Evolutionary conservation across 2,888 invertebrate species (phyloP), one percentile per base, ranked within the genome.

Genomic region (Sepioteuthis lessoniana): DNA sequence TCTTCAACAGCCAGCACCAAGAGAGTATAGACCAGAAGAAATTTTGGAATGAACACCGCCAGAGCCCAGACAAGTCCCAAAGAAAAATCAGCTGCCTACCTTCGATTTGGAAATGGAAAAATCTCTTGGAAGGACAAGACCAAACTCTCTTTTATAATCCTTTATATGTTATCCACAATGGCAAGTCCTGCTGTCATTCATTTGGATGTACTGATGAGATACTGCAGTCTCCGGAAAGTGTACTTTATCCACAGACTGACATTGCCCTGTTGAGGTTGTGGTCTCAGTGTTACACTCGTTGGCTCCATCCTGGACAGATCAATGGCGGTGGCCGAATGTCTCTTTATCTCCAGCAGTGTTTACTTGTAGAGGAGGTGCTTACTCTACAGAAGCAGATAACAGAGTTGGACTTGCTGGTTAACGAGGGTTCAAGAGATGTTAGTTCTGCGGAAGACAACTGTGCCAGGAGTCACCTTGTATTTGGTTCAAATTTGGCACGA

Each of bases 201-300:
- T 90, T 95, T 91, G 95, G 94, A 93, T 90, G 55, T 47, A 93
- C 94, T 31, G 94, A 95, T 10, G 94, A 94, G 46, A 42, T 94
- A 1, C 47, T 93, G 16, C 90, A 90, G 47, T 93, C 93, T 47
- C 55, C 47, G 16, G 90, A 76, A n/a, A 47, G 38, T 2, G 94
- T 95, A 55, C 94, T 96, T 47, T 94, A 94, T 13, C 96, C 96
- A 35, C 93, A 95, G 28, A 95, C 94, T 60, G 94, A 95, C 1
- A 94, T 95, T 19, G 94, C 95, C 5, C 94, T 95, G 42, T 94
- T 96, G 95, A 98, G 98, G 95, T 97, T 99, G 91, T 99, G 99
- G 99, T 97, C 98, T 94, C 98, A 98, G 97, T 99, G 99, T 97
- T 99, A 98, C 97, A 98, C 98, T 97, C 98, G 99, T 50, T 99